phyloP scores from a whole-genome alignment of 2,797 vertebrate genomes.

The Nyctalus aviator region DNA sequence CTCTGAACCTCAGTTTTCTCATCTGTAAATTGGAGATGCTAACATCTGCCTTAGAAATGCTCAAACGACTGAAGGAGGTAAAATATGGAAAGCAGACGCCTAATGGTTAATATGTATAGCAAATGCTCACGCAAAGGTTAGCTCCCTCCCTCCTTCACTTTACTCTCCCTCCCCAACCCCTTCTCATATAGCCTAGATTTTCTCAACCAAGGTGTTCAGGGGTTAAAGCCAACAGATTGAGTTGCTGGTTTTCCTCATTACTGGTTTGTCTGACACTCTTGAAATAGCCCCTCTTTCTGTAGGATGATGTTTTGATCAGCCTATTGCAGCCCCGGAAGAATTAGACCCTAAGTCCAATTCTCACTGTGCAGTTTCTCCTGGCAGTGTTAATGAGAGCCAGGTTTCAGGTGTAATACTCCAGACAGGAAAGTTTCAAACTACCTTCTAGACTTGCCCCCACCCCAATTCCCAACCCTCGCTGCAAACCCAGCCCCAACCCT shows the following conservation, averaged over 20 bases:
- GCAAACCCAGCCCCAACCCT: background rate
- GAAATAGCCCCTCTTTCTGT: constrained; percentile 72
- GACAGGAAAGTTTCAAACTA: constrained; percentile 51
- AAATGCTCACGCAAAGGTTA: constrained; percentile 40
- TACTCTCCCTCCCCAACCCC: background rate
- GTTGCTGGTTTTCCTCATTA: constrained; percentile 70
- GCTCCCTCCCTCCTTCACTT: background rate
- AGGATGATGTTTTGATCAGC: constrained; percentile 71
- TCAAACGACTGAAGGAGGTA: constrained; percentile 31
- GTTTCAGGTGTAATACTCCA: constrained; percentile 53
- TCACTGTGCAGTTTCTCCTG: constrained; percentile 74
- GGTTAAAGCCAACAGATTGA: background rate
- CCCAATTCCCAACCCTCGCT: background rate
- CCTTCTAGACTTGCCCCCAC: background rate
- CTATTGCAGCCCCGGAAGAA: constrained; percentile 68
- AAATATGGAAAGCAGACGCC: background rate
- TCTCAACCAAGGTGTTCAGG: constrained; percentile 37
- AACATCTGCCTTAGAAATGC: constrained; percentile 48
- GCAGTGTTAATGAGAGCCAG: constrained; percentile 75
- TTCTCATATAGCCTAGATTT: background rate
- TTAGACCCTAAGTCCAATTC: constrained; percentile 66
- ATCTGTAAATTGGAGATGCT: constrained; percentile 48
- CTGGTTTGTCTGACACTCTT: constrained; percentile 70
- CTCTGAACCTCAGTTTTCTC: constrained; percentile 60
- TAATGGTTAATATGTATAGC: background rate